Evolutionary conservation across 2,797 vertebrate genomes (phyloP).

Genomic region (Melanotaenia nigrans): DNA sequence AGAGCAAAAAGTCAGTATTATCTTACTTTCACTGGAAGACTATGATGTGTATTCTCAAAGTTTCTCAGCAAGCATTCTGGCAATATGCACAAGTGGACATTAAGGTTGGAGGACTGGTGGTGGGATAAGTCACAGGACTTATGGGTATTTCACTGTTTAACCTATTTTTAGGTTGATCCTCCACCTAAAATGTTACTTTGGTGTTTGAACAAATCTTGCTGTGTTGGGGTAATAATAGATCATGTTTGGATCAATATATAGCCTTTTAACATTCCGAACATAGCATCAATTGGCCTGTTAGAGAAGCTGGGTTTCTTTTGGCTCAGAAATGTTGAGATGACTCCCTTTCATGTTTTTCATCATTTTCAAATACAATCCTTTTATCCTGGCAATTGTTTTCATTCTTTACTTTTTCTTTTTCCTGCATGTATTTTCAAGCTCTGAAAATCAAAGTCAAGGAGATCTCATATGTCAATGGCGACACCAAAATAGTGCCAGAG

Average conservation of each 20-base stretch:
- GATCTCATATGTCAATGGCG: constrained; percentile 96
- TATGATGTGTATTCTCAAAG: not conserved
- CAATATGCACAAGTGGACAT: not conserved
- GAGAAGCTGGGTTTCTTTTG: not conserved
- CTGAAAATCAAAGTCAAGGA: constrained; percentile 99
- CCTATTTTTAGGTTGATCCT: not conserved
- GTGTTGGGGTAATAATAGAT: not conserved
- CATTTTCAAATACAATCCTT: not conserved
- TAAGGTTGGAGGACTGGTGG: not conserved
- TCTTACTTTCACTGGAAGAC: not conserved
- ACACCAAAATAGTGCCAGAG: constrained; percentile 97
- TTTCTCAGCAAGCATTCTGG: not conserved
- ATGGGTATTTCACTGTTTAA: not conserved
- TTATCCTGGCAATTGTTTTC: not conserved
- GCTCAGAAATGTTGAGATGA: not conserved
- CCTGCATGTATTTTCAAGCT: constrained; percentile 72
- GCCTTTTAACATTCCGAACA: not conserved
- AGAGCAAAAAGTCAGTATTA: not conserved
- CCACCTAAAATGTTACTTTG: too few species aligned
- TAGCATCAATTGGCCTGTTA: not conserved
- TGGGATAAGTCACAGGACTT: not conserved
- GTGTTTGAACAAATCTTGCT: not conserved
- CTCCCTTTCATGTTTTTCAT: not conserved
- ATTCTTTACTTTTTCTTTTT: constrained; percentile 11
- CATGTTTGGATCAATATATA: not conserved